Conservation (phyloP, 2,888 invertebrate genomes). For the Scelioninae gen. 1 region DNA sequence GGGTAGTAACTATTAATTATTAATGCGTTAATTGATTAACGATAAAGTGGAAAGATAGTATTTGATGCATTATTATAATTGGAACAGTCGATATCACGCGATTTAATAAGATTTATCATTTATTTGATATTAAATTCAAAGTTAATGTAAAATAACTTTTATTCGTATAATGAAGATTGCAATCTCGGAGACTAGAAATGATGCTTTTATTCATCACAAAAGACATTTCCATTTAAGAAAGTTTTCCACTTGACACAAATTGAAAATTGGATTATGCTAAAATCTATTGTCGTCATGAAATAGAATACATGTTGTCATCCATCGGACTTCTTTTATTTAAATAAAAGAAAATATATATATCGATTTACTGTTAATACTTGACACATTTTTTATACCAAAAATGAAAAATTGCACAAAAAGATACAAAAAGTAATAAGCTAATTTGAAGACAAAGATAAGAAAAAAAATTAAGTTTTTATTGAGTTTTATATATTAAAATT, state of each 20-base stretch:
- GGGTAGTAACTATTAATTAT: too few species aligned
- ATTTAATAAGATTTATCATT: background rate
- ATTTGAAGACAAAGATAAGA: background rate
- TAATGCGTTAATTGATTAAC: too few species aligned
- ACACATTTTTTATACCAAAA: background rate
- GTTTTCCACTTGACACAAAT: conserved; percentile 38
- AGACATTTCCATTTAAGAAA: conserved; percentile 7
- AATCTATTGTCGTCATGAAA: conserved; percentile 26
- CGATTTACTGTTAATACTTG: conserved; percentile 13
- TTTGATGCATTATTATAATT: too few species aligned
- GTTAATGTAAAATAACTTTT: too few species aligned
- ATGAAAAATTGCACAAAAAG: background rate
- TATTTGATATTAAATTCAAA: background rate
- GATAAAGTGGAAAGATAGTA: too few species aligned
- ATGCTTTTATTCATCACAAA: background rate
- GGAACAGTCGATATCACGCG: background rate
- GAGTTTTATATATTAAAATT: too few species aligned
- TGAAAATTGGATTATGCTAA: conserved; percentile 38
- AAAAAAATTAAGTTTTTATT: background rate
- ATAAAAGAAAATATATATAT: too few species aligned
- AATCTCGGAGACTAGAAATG: background rate
- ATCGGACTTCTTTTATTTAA: conserved; percentile 20
- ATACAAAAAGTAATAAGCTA: background rate
- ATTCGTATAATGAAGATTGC: background rate
- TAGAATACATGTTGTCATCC: conserved; percentile 16